Conservation (phyloP, 2,797 vertebrate species). For the Molossus alvarezi region DNA sequence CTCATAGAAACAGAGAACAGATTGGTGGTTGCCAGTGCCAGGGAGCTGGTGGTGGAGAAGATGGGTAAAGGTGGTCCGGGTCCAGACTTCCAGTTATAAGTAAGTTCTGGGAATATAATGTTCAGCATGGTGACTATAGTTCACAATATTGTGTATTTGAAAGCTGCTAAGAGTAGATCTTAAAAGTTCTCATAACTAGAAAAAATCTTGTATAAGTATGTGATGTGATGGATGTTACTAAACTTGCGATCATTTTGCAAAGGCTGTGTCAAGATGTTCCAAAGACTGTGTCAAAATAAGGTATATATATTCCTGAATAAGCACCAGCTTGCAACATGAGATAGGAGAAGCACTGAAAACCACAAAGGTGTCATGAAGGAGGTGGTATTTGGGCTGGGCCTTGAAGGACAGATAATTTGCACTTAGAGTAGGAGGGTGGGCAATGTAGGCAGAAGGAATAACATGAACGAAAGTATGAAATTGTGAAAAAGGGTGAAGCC, state of each 20-base stretch:
- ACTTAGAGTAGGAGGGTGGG: neutral
- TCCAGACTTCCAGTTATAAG: neutral
- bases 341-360: neutral
- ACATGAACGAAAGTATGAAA: neutral
- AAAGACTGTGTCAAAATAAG: neutral
- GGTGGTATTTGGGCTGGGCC: neutral
- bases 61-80: neutral
- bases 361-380: neutral
- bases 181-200: slow-evolving; percentile 1
- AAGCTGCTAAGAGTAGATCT: neutral
- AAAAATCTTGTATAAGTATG: neutral
- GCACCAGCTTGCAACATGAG: neutral
- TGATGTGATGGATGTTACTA: neutral
- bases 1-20: neutral
- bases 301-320: neutral
- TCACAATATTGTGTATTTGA: neutral
- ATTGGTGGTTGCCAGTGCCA: neutral
- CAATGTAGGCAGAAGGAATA: neutral
- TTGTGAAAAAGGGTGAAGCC: neutral
- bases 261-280: neutral
- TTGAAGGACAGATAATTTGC: neutral
- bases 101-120: neutral
- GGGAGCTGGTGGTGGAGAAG: neutral
- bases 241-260: neutral
- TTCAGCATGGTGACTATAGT: neutral